Conservation (phyloP, 2,888 invertebrate genomes). For the Maniola hyperantus region DNA sequence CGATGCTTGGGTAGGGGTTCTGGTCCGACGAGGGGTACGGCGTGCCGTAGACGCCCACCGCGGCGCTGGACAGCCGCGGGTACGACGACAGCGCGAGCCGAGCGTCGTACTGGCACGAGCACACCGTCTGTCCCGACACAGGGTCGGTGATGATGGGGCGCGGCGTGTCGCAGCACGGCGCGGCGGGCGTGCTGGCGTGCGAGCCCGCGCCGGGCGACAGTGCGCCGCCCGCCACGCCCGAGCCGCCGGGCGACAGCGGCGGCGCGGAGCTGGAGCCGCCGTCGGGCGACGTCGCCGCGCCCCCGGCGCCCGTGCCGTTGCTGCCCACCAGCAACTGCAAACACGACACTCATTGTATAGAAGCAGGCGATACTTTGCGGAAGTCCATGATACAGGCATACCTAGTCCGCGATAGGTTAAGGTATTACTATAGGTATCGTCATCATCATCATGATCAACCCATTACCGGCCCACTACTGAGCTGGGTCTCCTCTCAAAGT, state of each 20-base stretch:
- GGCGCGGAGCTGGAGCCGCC: slow-evolving; percentile 87
- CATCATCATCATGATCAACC: too few species aligned
- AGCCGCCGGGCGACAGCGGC: slow-evolving; percentile 88
- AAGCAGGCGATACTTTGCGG: too few species aligned
- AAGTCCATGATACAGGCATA: too few species aligned
- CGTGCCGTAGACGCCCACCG: slow-evolving; percentile 91
- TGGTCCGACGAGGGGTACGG: slow-evolving; percentile 96
- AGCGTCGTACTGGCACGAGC: slow-evolving; percentile 97
- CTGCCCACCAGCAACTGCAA: slow-evolving; percentile 88
- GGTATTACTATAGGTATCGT: too few species aligned
- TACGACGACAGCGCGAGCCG: slow-evolving; percentile 91
- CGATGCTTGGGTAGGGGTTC: slow-evolving; percentile 96
- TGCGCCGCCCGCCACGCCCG: slow-evolving; percentile 83
- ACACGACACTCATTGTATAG: not conserved
- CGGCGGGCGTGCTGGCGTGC: slow-evolving; percentile 79
- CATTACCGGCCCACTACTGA: too few species aligned
- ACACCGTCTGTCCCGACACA: slow-evolving; percentile 95
- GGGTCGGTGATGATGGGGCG: slow-evolving; percentile 96
- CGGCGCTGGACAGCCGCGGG: slow-evolving; percentile 89
- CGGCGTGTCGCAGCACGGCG: slow-evolving; percentile 94
- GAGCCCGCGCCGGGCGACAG: slow-evolving; percentile 83
- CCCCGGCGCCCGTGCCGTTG: slow-evolving; percentile 88
- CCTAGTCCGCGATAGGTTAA: too few species aligned
- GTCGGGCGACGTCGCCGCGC: slow-evolving; percentile 89
- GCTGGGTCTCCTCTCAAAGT: too few species aligned